These are phyloP conservation scores for Smittia sp. DNA, from an alignment of 2,888 invertebrate genomes.

Conservation along the genomic window DNA sequence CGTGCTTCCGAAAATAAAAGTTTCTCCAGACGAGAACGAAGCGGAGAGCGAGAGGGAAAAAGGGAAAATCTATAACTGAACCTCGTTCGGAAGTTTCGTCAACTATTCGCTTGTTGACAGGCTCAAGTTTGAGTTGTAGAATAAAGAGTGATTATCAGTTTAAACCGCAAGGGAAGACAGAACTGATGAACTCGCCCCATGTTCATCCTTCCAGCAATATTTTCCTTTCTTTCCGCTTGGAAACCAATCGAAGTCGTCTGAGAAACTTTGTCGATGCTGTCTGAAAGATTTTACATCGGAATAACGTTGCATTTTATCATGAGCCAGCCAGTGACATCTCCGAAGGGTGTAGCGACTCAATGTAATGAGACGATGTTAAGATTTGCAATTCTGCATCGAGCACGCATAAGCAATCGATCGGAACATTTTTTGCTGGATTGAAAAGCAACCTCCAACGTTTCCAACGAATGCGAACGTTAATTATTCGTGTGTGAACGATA, in stretches of 20 bases:
- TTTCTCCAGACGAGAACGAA: slow-evolving; percentile 3
- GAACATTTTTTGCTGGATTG: neutral
- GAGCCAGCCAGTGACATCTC: too few relatives aligned
- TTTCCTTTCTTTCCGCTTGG: neutral
- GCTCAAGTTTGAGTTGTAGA: too few relatives aligned
- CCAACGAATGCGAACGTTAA: too few relatives aligned
- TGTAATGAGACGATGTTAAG: slow-evolving; percentile 3
- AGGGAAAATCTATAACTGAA: neutral
- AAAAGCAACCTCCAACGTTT: too few relatives aligned
- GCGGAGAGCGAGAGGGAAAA: neutral
- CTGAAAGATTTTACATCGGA: neutral
- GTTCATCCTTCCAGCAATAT: neutral
- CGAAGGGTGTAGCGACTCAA: neutral
- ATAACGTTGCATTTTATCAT: neutral
- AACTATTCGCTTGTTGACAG: too few relatives aligned
- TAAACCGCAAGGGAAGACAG: too few relatives aligned
- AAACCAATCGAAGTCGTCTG: neutral
- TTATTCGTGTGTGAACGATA: too few relatives aligned
- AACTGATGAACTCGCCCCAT: neutral
- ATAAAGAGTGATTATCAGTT: too few relatives aligned
- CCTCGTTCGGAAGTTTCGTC: too few relatives aligned
- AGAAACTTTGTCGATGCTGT: neutral
- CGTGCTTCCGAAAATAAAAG: neutral
- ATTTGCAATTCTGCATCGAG: neutral
- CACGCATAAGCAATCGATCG: neutral